Evolutionary conservation across 2,797 vertebrate species (phyloP).

Genomic region (Urocyon cinereoargenteus): DNA sequence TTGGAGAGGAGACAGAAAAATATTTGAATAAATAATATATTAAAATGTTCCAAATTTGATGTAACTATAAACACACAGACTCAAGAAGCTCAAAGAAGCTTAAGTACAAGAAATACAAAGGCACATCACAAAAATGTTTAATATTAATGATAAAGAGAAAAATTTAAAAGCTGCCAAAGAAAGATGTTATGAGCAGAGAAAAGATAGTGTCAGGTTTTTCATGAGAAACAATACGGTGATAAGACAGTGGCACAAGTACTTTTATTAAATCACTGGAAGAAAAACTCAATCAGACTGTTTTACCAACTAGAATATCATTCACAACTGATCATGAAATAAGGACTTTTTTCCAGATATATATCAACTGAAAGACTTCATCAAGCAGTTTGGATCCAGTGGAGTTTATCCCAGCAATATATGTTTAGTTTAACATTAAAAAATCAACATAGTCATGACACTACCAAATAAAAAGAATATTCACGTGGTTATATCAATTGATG

Average conservation of each 20-base stretch:
- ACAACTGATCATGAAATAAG: not conserved
- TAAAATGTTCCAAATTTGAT: not conserved
- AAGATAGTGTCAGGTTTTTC: not conserved
- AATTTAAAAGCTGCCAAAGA: not conserved
- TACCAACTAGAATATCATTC: not conserved
- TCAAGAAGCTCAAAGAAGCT: not conserved
- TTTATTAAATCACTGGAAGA: not conserved
- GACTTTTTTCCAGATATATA: not conserved
- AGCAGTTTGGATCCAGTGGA: not conserved
- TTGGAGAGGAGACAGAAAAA: not conserved
- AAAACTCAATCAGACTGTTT: not conserved
- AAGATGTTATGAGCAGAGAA: not conserved
- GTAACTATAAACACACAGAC: not conserved
- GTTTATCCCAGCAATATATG: not conserved
- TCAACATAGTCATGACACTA: not conserved
- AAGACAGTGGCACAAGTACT: not conserved
- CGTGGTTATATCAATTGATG: not conserved
- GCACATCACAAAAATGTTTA: not conserved
- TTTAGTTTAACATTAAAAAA: not conserved
- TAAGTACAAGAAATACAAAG: not conserved
- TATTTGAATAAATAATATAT: not conserved
- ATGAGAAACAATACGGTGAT: not conserved
- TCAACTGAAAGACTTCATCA: not conserved
- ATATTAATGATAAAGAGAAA: not conserved
- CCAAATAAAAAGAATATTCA: not conserved